Base-by-base conservation (phyloP, 2,797 vertebrate species). In the Limosa lapponica region DNA sequence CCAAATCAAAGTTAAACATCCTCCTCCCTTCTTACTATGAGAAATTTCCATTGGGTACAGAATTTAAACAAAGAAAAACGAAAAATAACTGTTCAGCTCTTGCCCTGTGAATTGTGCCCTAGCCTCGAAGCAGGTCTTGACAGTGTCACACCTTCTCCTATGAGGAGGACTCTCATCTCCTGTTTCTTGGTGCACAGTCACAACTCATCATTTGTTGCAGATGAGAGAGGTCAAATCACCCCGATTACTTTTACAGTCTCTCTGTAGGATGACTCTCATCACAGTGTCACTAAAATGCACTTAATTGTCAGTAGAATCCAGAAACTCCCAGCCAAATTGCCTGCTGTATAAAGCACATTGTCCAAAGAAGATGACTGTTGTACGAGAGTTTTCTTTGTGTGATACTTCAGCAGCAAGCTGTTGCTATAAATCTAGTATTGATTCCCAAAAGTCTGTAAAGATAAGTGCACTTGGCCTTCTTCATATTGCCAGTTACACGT, bases 1-100 rank as follows among this genome's bases (percentile, higher is more conserved):
- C 61, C 59, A 17, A 95, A 95, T 92, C 28, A 82, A 89, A 94
- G 46, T 65, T 87, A 95, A 89, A 96, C 48, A 89, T 87, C 46
- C 54, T 91, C n/a, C 75, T 82, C 69, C 71, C 48, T 87, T 89
- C 83, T 67, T 82, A 58, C 57, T 71, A 43, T 67, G 69, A 85
- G 54, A 81, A 91, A 90, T 95, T 82, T 77, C 74, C 74, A 62
- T 22, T 41, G 20, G 86, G 65, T 84, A 71, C 69, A 81, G 86
- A 81, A 93, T 89, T 96, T 80, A 91, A 92, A 95, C 78, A 93
- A 95, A 95, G 81, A 43, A 80, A 87, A 87, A 13, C 0, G 2
- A 81, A 93, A 95, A 91, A 77, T 24, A 77, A 24, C 34, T 46
- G 7, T 44, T 85, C 74, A 66, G 27, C 73, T 74, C 41, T 82